Percentiles rank a stretch among this genome's conserved stretches.
phyloP scores from a whole-genome alignment of 2,888 invertebrate species.

The Euzetes globulus region DNA sequence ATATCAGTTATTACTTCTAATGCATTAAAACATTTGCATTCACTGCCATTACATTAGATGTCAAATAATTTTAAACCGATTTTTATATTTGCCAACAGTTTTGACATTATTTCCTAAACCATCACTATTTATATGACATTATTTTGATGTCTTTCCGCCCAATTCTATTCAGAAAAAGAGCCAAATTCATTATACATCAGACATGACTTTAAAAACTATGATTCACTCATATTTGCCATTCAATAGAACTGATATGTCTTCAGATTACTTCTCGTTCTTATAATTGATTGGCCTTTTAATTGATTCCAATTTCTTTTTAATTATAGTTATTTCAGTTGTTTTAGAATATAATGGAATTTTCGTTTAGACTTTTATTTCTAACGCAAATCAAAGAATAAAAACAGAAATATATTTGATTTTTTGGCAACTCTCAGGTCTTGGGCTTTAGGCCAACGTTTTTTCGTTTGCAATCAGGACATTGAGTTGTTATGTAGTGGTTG shows the following conservation, averaged over 20 bases:
- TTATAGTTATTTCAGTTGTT: background rate
- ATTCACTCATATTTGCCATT: background rate
- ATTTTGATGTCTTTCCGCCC: slow-evolving; percentile 21
- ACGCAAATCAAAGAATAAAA: background rate
- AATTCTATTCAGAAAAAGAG: background rate
- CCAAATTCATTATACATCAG: slow-evolving; percentile 2
- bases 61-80: slow-evolving; percentile 19
- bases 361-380: background rate
- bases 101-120: slow-evolving; percentile 13
- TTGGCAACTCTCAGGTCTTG: slow-evolving; percentile 55
- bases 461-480: slow-evolving; percentile 55
- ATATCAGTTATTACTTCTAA: background rate
- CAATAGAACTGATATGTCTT: background rate
- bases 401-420: background rate
- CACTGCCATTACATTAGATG: background rate
- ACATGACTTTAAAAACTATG: background rate
- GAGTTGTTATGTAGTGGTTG: slow-evolving; percentile 60
- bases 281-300: too few species aligned
- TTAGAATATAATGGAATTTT: background rate
- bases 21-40: background rate
- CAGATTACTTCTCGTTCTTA: too few species aligned
- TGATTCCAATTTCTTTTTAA: background rate
- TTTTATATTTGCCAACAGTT: slow-evolving; percentile 5
- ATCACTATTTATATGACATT: background rate
- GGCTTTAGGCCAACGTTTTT: slow-evolving; percentile 64